Base-by-base conservation (phyloP, 92 coral and sea anemone species). In the Bergia puertoricense region DNA sequence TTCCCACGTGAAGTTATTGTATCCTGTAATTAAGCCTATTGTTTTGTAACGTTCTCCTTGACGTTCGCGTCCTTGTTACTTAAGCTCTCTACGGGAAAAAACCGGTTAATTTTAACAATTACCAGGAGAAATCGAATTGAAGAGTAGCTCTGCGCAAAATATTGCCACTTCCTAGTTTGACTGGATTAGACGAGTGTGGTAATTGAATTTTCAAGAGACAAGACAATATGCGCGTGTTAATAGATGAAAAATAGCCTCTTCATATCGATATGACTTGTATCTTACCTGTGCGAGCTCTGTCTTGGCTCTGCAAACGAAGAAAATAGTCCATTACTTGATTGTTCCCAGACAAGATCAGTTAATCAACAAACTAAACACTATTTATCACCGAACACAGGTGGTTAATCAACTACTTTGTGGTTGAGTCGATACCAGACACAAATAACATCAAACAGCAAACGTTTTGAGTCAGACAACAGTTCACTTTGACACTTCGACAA, bases 201-300 rank as follows among this genome's bases (percentile, higher is more conserved):
- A 62, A 62, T 62, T 62, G 37, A 73, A 37, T 37, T 37, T 80
- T 80, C 18, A 4, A 56, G 57, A 46, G 16, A 37, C 50, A 16
- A 56, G 57, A 56, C 85, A 30, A 10, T 80, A 36, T 54, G 38
- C 72, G 10, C 39, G 72, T 0, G 69, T 62, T 62, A 16, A 80
- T 54, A 56, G 1, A 23, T n/a, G 8, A 18, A 37, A 81, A 65
- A 30, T 37, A 6, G 72, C 2, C 3, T 15, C 2, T 54, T 39
- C 10, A 62, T 16, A 3, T 2, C 3, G 4, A 16, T 43, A 16
- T 10, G 66, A 48, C 2, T 23, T 22, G 15, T 8, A 48, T 67
- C 86, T 50, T 72, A 81, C 85, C 90, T 86, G 93, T 89, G 8
- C 77, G 81, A 8, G 89, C 95, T 81, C 95, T 91, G 85, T 89